phyloP scores from a whole-genome alignment of 2,888 invertebrate genomes.

The Dorcus hopei region DNA sequence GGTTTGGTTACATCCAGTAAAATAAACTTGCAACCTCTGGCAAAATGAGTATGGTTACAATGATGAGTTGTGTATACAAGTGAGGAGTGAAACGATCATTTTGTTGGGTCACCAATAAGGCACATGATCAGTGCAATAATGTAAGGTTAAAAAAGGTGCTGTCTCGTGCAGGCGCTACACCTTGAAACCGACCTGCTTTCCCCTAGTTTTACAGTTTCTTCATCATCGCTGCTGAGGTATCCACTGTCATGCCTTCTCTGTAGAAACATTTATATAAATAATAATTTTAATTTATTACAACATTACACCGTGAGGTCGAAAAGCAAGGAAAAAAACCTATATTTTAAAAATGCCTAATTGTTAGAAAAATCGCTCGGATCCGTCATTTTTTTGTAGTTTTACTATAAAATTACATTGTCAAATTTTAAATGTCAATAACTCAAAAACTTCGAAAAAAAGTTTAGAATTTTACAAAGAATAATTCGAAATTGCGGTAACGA shows the following conservation, averaged over 20 bases:
- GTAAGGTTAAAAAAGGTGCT: conserved; percentile 26
- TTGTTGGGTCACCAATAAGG: conserved; percentile 18
- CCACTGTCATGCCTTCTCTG: conserved; percentile 74
- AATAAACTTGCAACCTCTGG: not conserved
- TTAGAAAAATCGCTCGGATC: too few relatives aligned
- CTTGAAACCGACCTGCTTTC: conserved; percentile 65
- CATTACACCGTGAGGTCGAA: not conserved
- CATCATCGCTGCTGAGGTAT: conserved; percentile 60
- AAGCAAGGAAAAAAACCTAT: not conserved
- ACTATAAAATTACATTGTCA: too few relatives aligned
- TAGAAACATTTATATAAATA: conserved; percentile 34
- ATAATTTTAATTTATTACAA: not conserved
- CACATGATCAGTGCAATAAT: conserved; percentile 19
- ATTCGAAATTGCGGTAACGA: too few relatives aligned
- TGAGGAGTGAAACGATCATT: too few relatives aligned
- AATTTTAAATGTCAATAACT: too few relatives aligned
- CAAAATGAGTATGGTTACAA: not conserved
- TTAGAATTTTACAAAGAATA: too few relatives aligned
- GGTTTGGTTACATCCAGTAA: not conserved
- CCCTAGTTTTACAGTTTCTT: conserved; percentile 65
- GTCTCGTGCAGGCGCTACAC: conserved; percentile 62
- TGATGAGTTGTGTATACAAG: not conserved
- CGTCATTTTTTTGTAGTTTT: too few relatives aligned
- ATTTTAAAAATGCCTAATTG: not conserved
- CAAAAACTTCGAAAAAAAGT: too few relatives aligned